phyloP scores from a whole-genome alignment of 2,113 vertebrate genomes.

The Dipodomys ordii region DNA sequence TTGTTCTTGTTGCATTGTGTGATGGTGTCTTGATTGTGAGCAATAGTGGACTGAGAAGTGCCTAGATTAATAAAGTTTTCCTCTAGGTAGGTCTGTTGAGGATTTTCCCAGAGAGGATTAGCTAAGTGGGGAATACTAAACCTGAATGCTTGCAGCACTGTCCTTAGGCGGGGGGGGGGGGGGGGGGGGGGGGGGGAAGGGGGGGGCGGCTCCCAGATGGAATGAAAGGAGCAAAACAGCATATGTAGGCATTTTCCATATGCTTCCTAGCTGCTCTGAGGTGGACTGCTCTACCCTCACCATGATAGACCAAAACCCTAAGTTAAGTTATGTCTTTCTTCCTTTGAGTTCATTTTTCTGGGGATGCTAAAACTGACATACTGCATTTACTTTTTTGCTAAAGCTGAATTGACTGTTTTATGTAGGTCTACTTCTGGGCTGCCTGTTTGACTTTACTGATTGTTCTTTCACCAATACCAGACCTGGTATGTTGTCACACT shows the following conservation, averaged over 20 bases:
- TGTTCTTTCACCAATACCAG: neutral
- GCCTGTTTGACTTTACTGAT: neutral
- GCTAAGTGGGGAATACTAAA: no score
- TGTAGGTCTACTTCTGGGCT: neutral
- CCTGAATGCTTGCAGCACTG: no score
- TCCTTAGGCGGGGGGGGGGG: no score
- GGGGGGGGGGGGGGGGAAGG: no score
- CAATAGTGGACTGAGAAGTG: no score
- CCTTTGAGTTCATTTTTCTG: neutral
- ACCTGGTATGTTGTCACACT: neutral
- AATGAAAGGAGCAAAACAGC: neutral
- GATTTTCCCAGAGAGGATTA: neutral
- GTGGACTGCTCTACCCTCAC: no score
- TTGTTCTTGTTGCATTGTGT: neutral
- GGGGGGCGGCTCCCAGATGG: no score
- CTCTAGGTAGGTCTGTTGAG: no score
- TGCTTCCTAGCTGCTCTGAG: no score
- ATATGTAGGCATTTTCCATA: no score
- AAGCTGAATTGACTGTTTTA: neutral
- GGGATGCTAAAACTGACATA: neutral
- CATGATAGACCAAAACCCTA: neutral
- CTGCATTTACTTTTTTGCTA: neutral
- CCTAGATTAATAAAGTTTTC: no score
- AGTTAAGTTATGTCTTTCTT: neutral
- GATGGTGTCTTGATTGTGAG: no score